Evolutionary conservation across 30 jellyfish, hydroid and myxozoan genomes (phyloP).

Genomic region (Hydractinia symbiolongicarpus): DNA sequence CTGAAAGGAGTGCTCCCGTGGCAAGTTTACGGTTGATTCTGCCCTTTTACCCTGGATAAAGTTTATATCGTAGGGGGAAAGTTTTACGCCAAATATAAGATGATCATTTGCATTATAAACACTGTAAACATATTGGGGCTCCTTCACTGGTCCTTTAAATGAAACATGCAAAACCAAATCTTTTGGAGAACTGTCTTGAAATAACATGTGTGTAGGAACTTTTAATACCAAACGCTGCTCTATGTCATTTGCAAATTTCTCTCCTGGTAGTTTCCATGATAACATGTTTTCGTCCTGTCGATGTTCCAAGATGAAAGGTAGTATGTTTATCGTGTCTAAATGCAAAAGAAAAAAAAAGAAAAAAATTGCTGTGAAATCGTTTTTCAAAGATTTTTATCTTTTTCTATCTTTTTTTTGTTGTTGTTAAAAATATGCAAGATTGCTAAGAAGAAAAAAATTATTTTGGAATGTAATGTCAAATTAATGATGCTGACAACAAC

Average conservation of each 20-base stretch:
- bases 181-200: constrained; percentile 51
- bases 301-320: not conserved
- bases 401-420: too few species aligned
- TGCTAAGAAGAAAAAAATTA: too few species aligned
- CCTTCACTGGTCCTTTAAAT: constrained; percentile 41
- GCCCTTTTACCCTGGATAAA: constrained; percentile 45
- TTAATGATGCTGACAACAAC: too few species aligned
- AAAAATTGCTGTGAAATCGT: too few species aligned
- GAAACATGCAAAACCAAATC: constrained; percentile 44
- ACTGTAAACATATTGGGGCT: constrained; percentile 48
- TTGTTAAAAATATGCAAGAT: too few species aligned
- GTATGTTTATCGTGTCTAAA: constrained; percentile 14
- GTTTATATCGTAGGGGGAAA: constrained; percentile 52
- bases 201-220: constrained; percentile 55
- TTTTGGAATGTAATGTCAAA: too few species aligned
- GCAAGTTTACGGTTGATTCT: constrained; percentile 20
- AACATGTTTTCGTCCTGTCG: not conserved
- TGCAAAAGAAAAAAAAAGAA: too few species aligned
- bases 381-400: too few species aligned
- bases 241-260: not conserved
- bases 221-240: constrained; percentile 34
- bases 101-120: constrained; percentile 84
- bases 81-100: constrained; percentile 67
- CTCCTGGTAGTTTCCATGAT: constrained; percentile 17
- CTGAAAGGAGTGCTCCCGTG: constrained; percentile 40